Conservation (phyloP, 2,113 vertebrate species). For the Centropus unirufus region DNA sequence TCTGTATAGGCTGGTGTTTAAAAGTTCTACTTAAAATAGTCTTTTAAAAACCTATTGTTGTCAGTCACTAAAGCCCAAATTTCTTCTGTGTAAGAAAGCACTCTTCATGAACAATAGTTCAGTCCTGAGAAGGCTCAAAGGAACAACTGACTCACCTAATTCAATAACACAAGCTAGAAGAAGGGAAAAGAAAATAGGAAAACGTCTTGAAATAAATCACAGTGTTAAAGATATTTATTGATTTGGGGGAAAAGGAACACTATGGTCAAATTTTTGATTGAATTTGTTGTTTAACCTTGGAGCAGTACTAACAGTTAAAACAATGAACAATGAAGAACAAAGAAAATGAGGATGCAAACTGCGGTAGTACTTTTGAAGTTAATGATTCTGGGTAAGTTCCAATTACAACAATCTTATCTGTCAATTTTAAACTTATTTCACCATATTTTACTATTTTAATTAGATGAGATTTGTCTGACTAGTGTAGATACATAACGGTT, state of each 20-base stretch:
- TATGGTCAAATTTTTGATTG: neutral
- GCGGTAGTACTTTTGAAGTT: neutral
- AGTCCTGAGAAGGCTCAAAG: neutral
- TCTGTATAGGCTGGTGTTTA: neutral
- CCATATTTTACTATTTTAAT: neutral
- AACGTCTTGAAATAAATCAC: neutral
- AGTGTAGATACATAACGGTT: neutral
- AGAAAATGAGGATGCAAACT: neutral
- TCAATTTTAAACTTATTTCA: neutral
- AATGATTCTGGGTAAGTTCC: neutral
- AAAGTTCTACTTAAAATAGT: neutral
- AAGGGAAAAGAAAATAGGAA: neutral
- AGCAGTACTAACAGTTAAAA: neutral
- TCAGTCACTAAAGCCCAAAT: neutral
- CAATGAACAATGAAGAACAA: neutral
- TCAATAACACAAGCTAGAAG: neutral
- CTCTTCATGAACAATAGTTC: neutral
- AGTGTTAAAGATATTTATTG: neutral
- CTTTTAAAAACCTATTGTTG: neutral
- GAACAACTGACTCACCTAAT: neutral
- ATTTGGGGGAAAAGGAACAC: rapidly evolving
- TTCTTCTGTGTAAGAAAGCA: neutral
- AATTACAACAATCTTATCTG: neutral
- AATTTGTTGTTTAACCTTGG: neutral
- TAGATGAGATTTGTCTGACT: neutral